These are phyloP conservation scores for Geotrupes spiniger DNA, from an alignment of 2,888 invertebrate species.

Conservation along the genomic window DNA sequence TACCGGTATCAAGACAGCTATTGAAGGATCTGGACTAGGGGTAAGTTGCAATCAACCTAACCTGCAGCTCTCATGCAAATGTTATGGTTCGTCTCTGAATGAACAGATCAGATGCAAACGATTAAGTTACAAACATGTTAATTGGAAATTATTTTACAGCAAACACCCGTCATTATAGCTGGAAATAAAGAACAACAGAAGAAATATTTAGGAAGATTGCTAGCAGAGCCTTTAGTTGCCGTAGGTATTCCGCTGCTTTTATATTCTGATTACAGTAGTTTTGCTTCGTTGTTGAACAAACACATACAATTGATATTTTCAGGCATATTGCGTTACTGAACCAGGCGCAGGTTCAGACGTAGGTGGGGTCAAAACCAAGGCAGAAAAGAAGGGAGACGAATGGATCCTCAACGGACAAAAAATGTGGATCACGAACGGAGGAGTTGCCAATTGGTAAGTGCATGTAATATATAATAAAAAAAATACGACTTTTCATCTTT, in stretches of 20 bases:
- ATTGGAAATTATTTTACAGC: constrained; percentile 64
- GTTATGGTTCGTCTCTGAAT: no score
- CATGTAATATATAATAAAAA: constrained; percentile 9
- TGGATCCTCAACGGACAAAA: constrained; percentile 92
- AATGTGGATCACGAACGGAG: constrained; percentile 99
- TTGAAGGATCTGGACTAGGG: constrained; percentile 80
- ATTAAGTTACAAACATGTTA: no score
- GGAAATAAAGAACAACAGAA: constrained; percentile 85
- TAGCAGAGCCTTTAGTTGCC: constrained; percentile 88
- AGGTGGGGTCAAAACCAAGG: constrained; percentile 82
- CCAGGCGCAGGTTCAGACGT: constrained; percentile 97
- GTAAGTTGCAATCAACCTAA: no score
- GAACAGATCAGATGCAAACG: no score
- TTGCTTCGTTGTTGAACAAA: constrained; percentile 85
- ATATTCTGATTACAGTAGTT: no score
- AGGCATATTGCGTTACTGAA: constrained; percentile 96
- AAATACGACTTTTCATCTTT: background rate
- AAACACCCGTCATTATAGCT: constrained; percentile 80
- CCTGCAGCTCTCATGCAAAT: no score
- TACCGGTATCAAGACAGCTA: constrained; percentile 82
- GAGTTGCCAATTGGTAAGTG: constrained; percentile 86
- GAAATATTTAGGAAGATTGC: constrained; percentile 79
- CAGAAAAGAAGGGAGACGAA: constrained; percentile 93
- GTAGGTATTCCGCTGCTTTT: constrained; percentile 55
- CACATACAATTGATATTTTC: constrained; percentile 84